Evolutionary conservation across 2,797 vertebrate genomes (phyloP).

Genomic region (Siniperca obscura): DNA sequence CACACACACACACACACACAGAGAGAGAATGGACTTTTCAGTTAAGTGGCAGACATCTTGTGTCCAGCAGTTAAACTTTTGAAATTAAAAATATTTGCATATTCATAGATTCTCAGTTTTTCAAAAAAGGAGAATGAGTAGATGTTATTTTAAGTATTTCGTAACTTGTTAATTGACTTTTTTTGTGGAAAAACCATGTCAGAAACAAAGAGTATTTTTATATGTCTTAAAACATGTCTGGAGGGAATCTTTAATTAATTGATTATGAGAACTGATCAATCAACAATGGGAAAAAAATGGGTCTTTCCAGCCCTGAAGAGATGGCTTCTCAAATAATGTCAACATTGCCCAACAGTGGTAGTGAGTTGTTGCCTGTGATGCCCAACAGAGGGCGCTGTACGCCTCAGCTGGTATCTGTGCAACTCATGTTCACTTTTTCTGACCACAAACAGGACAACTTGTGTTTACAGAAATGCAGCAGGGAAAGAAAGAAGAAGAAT

Average conservation of each 20-base stretch:
- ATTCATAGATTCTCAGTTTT: not conserved
- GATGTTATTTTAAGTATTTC: not conserved
- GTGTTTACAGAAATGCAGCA: slow-evolving; percentile 5
- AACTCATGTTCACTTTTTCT: not conserved
- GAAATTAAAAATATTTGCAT: not conserved
- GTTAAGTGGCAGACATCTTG: not conserved
- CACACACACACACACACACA: not conserved
- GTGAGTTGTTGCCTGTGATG: not conserved
- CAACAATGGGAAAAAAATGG: not conserved
- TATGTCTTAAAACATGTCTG: not conserved
- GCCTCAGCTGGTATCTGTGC: slow-evolving; percentile 26
- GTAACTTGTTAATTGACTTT: not conserved
- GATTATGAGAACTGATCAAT: not conserved
- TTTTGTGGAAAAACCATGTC: too few species aligned
- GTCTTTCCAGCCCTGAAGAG: not conserved
- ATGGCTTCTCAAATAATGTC: not conserved
- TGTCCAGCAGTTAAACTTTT: not conserved
- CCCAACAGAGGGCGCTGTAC: slow-evolving; percentile 62
- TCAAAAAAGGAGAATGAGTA: not conserved
- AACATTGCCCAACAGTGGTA: not conserved
- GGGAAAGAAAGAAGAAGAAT: not conserved
- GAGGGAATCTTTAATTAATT: not conserved
- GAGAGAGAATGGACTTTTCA: too few species aligned
- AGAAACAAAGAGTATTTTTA: too few species aligned
- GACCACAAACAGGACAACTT: not conserved